Evolutionary conservation across 2,113 vertebrate genomes (phyloP).

Genomic region (Phocoena sinus): DNA sequence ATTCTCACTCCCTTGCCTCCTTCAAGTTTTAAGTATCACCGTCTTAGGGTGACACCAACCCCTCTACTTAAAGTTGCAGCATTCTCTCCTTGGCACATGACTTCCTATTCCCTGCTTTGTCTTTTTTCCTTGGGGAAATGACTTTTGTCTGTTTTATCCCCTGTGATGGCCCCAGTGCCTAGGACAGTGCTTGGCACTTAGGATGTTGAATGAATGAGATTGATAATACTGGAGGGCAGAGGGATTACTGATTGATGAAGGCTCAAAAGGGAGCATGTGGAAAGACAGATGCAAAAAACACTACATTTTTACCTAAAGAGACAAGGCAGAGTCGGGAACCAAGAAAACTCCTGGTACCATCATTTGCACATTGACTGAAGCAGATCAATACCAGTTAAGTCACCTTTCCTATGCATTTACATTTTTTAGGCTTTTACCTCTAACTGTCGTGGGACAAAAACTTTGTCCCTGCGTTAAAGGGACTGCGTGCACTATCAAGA

Average conservation of each 20-base stretch:
- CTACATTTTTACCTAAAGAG: conserved; percentile 1
- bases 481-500: not conserved
- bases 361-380: not conserved
- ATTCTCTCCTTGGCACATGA: not conserved
- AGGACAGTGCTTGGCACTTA: not conserved
- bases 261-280: not conserved
- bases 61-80: not conserved
- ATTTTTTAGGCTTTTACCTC: conserved; percentile 17
- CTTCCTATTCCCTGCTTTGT: not conserved
- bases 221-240: not conserved
- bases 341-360: not conserved
- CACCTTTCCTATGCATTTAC: not conserved
- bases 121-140: not conserved
- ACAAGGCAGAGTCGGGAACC: not conserved
- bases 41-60: not conserved
- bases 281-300: not conserved
- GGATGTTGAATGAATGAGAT: not conserved
- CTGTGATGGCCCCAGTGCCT: not conserved
- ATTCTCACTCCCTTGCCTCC: not conserved
- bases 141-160: not conserved
- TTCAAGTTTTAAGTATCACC: conserved; percentile 4
- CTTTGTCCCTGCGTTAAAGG: not conserved
- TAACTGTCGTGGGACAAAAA: not conserved
- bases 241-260: not conserved
- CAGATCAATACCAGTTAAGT: not conserved